These are phyloP conservation scores for Platalea minor DNA, from an alignment of 2,797 vertebrate genomes.

Conservation along the genomic window DNA sequence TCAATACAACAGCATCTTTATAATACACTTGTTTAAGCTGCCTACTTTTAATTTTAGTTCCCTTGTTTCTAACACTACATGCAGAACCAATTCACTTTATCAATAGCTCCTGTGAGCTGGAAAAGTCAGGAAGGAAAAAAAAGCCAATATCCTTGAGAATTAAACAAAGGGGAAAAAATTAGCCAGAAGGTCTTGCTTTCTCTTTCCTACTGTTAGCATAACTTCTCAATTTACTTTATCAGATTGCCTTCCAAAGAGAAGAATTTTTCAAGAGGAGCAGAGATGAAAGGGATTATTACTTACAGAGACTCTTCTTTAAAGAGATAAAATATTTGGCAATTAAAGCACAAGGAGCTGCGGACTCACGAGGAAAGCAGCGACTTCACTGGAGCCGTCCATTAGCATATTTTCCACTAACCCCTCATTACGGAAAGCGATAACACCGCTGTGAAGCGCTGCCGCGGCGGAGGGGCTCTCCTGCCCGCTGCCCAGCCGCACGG, in stretches of 20 bases:
- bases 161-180: slow-evolving; percentile 25
- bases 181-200: not conserved
- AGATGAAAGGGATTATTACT: slow-evolving; percentile 37
- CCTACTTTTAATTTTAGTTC: slow-evolving; percentile 20
- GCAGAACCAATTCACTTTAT: not conserved
- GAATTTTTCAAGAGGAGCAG: not conserved
- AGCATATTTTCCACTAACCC: not conserved
- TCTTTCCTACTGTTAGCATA: not conserved
- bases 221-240: slow-evolving; percentile 34
- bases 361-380: not conserved
- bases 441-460: not conserved
- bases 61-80: not conserved
- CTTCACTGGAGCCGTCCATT: not conserved
- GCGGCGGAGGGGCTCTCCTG: not conserved
- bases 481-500: not conserved
- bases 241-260: not conserved
- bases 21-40: slow-evolving; percentile 48
- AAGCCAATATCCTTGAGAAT: not conserved
- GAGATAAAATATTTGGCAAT: slow-evolving; percentile 45
- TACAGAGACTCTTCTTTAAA: not conserved
- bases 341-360: not conserved
- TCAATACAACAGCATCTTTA: slow-evolving; percentile 64
- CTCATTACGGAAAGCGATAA: not conserved
- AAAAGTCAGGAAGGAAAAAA: not conserved
- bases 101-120: slow-evolving; percentile 7